Percentiles rank a stretch among this genome's conserved stretches.
Evolutionary conservation across 2,888 invertebrate genomes (phyloP).

Genomic region (Formica aserva): DNA sequence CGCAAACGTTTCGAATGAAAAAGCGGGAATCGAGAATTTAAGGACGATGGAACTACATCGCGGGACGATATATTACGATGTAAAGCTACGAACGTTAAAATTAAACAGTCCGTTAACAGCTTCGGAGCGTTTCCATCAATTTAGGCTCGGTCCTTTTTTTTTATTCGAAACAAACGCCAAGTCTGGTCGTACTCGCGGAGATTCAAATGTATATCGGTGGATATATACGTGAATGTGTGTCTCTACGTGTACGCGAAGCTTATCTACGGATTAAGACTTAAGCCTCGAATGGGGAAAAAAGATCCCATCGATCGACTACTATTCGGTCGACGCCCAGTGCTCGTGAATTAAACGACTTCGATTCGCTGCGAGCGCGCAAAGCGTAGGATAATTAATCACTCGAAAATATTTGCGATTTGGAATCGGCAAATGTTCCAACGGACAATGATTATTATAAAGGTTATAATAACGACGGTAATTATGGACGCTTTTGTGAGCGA

Average conservation of each 20-base stretch:
- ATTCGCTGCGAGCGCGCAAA: constrained; percentile 2
- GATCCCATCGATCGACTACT: constrained; percentile 47
- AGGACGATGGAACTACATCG: neutral
- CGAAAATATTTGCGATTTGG: constrained; percentile 25
- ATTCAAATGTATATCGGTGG: constrained; percentile 48
- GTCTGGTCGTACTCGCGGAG: constrained; percentile 22
- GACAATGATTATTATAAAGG: constrained; percentile 25
- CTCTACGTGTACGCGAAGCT: constrained; percentile 50
- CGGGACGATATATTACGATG: constrained; percentile 3
- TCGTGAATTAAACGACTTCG: constrained; percentile 40
- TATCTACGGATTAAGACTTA: constrained; percentile 56
- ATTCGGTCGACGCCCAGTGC: constrained; percentile 18
- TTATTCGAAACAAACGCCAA: constrained; percentile 22
- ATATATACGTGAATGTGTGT: constrained; percentile 36
- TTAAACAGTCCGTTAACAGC: constrained; percentile 54
- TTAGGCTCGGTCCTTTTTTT: constrained; percentile 30
- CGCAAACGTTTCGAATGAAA: neutral
- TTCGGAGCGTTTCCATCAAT: constrained; percentile 44
- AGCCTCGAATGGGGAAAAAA: constrained; percentile 46
- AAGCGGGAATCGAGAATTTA: constrained; percentile 30
- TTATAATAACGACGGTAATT: constrained; percentile 32
- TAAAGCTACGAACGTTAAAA: constrained; percentile 33
- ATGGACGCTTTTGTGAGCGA: neutral
- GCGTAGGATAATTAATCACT: constrained; percentile 38
- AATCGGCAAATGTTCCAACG: neutral